Conservation (phyloP, 1,140 invertebrate species). For the Lordiphosa stackelbergi region DNA sequence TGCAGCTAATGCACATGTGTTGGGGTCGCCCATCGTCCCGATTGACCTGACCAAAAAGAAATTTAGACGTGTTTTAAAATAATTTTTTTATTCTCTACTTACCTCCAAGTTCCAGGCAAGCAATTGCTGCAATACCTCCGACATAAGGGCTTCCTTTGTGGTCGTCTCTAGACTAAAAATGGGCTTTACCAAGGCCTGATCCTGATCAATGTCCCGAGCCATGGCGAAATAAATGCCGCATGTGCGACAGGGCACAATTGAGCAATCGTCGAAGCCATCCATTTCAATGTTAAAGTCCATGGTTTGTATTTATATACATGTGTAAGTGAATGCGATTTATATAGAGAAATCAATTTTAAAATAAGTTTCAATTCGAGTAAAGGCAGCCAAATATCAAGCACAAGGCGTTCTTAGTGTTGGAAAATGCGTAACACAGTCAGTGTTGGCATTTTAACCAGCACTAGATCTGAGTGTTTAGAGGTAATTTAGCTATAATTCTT, state of each 20-base stretch:
- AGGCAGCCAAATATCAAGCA: background rate
- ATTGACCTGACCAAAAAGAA: constrained; percentile 15
- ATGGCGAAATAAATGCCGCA: constrained; percentile 59
- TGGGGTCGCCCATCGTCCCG: constrained; percentile 58
- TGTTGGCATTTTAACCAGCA: background rate
- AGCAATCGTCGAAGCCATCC: constrained; percentile 14
- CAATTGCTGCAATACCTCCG: constrained; percentile 56
- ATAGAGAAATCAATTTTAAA: too few relatives aligned
- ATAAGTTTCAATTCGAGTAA: background rate
- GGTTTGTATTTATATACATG: background rate
- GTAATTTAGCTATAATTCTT: too few relatives aligned
- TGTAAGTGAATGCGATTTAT: background rate
- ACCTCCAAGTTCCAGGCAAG: constrained; percentile 56
- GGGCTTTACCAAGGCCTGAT: constrained; percentile 28
- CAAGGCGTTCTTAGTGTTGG: constrained; percentile 1
- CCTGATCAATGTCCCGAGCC: constrained; percentile 8
- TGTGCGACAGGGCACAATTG: constrained; percentile 60
- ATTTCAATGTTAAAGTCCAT: constrained; percentile 31
- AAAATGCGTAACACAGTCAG: background rate
- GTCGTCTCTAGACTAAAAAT: constrained; percentile 26
- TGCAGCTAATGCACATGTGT: constrained; percentile 57
- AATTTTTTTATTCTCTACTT: background rate
- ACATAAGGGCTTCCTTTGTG: constrained; percentile 20
- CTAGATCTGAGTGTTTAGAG: too few relatives aligned
- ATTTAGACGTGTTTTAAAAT: background rate